Evolutionary conservation across 2,797 vertebrate species (phyloP).

Genomic region (Notolepis coatsorum): DNA sequence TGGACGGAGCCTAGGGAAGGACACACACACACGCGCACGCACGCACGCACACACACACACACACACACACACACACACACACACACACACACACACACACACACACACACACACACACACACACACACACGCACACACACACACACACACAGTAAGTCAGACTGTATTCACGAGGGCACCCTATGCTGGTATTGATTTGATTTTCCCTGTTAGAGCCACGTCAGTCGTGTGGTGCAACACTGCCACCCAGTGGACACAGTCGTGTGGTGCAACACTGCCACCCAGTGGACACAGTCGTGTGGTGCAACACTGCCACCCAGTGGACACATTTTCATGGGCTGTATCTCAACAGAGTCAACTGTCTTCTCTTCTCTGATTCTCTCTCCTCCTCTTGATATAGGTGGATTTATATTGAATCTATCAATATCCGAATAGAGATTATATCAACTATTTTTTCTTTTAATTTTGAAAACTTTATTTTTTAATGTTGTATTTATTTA

Average conservation of each 20-base stretch:
- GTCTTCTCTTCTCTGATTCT: too few relatives aligned
- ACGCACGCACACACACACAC: constrained; percentile 20
- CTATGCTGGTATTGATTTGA: background rate
- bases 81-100: constrained; percentile 13
- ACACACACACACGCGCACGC: constrained; percentile 16
- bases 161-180: constrained; percentile 6
- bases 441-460: too few relatives aligned
- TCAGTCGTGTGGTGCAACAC: constrained; percentile 53
- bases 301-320: constrained; percentile 70
- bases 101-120: constrained; percentile 19
- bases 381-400: too few relatives aligned
- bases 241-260: constrained; percentile 65
- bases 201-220: background rate
- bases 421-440: too few relatives aligned
- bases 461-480: too few relatives aligned
- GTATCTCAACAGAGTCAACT: too few relatives aligned
- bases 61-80: constrained; percentile 22
- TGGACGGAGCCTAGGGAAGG: constrained; percentile 86
- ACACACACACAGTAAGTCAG: constrained; percentile 4
- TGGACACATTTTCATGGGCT: constrained; percentile 44
- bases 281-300: constrained; percentile 54
- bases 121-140: constrained; percentile 12
- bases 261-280: constrained; percentile 66
- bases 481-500: too few relatives aligned
- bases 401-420: too few relatives aligned